These are phyloP conservation scores for Aphodius granarius DNA, from an alignment of 2,888 invertebrate species.

Conservation along the genomic window DNA sequence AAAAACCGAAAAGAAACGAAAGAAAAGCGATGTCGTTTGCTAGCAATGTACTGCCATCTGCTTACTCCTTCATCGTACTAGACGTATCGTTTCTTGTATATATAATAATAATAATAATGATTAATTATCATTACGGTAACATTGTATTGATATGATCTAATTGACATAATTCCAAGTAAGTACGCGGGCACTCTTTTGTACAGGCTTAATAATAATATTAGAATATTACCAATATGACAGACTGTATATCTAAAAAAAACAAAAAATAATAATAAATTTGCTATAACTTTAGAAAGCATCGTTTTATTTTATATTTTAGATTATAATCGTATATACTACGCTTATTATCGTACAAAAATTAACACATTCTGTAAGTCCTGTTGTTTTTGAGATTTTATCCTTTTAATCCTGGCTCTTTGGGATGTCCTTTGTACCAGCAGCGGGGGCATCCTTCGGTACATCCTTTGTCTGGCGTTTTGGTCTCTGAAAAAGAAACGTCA, in stretches of 20 bases:
- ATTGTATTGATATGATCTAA: constrained; percentile 23
- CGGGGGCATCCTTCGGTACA: too few species aligned
- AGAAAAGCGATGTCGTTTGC: not conserved
- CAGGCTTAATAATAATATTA: constrained; percentile 47
- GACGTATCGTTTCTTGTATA: too few species aligned
- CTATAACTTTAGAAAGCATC: constrained; percentile 38
- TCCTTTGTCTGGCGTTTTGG: not conserved
- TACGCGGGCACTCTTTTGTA: constrained; percentile 48
- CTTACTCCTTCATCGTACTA: not conserved
- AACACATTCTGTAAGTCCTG: not conserved
- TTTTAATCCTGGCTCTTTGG: not conserved
- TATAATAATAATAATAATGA: not conserved
- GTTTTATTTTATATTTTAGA: constrained; percentile 5
- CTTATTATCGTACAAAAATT: not conserved
- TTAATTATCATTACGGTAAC: not conserved
- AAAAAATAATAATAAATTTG: constrained; percentile 52
- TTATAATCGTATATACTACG: not conserved
- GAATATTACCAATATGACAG: constrained; percentile 51
- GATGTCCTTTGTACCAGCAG: constrained; percentile 7
- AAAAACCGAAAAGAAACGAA: not conserved
- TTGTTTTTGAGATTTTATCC: not conserved
- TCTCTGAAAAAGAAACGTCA: too few species aligned
- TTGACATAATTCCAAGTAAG: constrained; percentile 43
- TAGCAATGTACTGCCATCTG: not conserved
- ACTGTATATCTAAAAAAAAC: constrained; percentile 47